Base-by-base conservation (phyloP, 2,888 invertebrate species). In the Xanthia togata region DNA sequence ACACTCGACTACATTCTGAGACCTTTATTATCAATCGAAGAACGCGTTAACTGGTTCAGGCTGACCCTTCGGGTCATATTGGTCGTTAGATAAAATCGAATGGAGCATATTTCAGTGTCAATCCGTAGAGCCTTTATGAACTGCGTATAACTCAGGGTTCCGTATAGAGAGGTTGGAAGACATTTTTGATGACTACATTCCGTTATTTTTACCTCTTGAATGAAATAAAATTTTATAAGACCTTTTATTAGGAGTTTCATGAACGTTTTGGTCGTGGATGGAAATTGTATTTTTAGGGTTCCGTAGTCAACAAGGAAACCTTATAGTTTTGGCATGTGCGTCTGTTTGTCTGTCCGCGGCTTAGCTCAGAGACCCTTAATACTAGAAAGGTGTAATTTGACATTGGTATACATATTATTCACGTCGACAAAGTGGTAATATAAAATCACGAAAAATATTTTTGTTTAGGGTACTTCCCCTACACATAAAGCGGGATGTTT, bases 21-120 rank as follows among this genome's bases (percentile, higher is more conserved):
- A 73, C 64, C 70, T 75, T 77, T 81, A 75, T 79, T 76, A 81
- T 75, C 73, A 78, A 87, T 78, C 59, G 65, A 63, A 50, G 31
- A 74, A 78, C 44, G 63, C 76, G 64, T 76, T 63, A 78, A 60
- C 63, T 73, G 73, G 60, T 73, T 53, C 59, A 70, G 38, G 31
- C 62, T 73, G 79, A 82, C 87, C 87, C 70, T 57, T 68, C n/a
- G 55, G 79, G 70, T 70, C 71, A 68, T 78, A 84, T 84, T 79
- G 84, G 71, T 72, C 71, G 76, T 84, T 76, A 78, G 72, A 81
- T 81, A 76, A 79, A 85, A 84, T 82, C 73, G 64, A 79, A 81
- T 84, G 67, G 79, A 62, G 60, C 71, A 87, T 85, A 87, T 76
- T 87, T 82, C 77, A 76, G 65, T 70, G 82, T 87, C 84, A 79